Base-by-base conservation (phyloP, 1,140 invertebrate genomes). In the Mercenaria mercenaria region DNA sequence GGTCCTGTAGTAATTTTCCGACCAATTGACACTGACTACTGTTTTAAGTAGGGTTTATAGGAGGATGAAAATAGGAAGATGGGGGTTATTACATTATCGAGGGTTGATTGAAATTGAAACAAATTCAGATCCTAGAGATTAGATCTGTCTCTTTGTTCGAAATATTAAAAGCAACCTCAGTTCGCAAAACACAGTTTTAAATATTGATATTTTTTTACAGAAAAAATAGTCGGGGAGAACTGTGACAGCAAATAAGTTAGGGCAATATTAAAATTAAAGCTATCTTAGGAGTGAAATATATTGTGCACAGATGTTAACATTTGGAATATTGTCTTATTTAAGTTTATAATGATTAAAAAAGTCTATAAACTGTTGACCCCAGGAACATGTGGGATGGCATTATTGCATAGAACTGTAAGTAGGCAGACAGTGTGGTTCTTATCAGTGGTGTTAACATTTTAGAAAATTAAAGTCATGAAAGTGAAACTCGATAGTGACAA, bases 61-160 rank as follows among this genome's bases (percentile, higher is more conserved):
- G 47, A 34, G 76, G 72, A 39, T 47, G 72, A 76, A 56, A 79
- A 79, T 39, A 32, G 8, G 32, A n/a, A 56, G 76, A 79, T 79
- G 47, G n/a, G 76, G 76, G 76, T 79, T 52, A 52, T 79, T 52
- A 52, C 29, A 52, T 79, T 23, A 79, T 4, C 6, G 32, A 32
- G 20, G 34, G 47, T 2, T 13, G 18, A 4, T 56, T 26, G 29
- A 47, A 50, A 79, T 79, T 79, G 47, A 56, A 79, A 79, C 29
- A 79, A 56, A 59, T 79, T 52, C 23, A 59, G 29, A 79, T 79
- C 47, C 26, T 41, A 37, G 13, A 72, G 67, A 72, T 72, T 72
- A 39, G 26, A n/a, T 47, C 6, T 47, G 43, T 8, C 15, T 8
- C 43, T 64, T 64, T 64, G 59, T 64, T 64, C 11, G 59, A 26